Base-by-base conservation (phyloP, 2,888 invertebrate genomes). In the Oegoconia quadripuncta region DNA sequence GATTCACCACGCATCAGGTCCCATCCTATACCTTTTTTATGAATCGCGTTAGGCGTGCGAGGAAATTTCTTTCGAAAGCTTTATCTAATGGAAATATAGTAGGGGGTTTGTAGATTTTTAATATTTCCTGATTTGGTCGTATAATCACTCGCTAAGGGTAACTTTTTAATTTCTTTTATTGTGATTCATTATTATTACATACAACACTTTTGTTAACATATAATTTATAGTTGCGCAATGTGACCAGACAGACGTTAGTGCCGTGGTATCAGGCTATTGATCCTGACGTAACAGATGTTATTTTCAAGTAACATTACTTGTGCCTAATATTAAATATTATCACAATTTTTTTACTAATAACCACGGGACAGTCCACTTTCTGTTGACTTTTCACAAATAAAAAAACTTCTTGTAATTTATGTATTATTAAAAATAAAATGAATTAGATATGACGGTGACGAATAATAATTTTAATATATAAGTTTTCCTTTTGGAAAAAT, bases 1-100 rank as follows among this genome's bases (percentile, higher is more conserved):
- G 76, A 79, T 41, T 65, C 76, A 28, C 72, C 77, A 36, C 68
- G 75, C 9, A 59, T 64, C 25, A 62, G 74, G 41, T 65, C 63
- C 16, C 63, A 63, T 34, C 63, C 74, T 20, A 57, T 65, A 43
- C 67, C 74, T 45, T 71, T 76, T 66, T 71, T 74, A 70, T 72
- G 72, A 74, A 64, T 49, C 39, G 54, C 51, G 48, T 52, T 53
- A 55, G 52, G 47, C 51, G 50, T 41, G 46, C 58, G 47, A 57
- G 52, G 52, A 55, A 46, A 42, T 46, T 54, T 56, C 48, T 62
- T 53, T 50, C 49, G 44, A 66, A 62, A 58, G 56, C 59, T 64
- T 64, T 59, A 56, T 61, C 46, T 44, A 53, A 49, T 49, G 52
- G 50, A 52, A 53, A 47, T 41, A 50, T 40, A 26, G 46, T 49